Percentiles rank a stretch among this genome's conserved stretches.
These are phyloP conservation scores for Phenganax subtilis DNA, from an alignment of 92 coral and sea anemone species.

Conservation along the genomic window DNA sequence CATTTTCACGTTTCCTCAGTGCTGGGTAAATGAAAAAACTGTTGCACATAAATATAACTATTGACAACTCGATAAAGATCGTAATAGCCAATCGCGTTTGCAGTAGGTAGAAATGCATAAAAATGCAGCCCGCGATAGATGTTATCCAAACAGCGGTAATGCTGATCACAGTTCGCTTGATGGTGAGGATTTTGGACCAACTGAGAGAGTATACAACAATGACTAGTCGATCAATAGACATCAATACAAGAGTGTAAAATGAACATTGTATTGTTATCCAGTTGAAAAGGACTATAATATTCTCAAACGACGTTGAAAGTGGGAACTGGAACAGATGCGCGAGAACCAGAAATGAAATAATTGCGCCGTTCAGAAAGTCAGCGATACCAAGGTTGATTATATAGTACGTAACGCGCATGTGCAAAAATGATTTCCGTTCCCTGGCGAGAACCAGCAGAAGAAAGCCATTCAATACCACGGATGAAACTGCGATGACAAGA, in stretches of 20 bases:
- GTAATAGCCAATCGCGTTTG: constrained; percentile 16
- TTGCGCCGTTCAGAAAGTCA: constrained; percentile 25
- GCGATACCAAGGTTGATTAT: constrained; percentile 27
- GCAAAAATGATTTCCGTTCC: constrained; percentile 28
- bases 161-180: constrained; percentile 22
- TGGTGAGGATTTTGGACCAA: constrained; percentile 25
- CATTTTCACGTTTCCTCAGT: constrained; percentile 24
- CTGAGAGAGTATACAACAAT: constrained; percentile 15
- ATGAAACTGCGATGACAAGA: background rate
- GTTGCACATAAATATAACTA: constrained; percentile 17
- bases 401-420: constrained; percentile 31
- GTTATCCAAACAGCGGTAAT: constrained; percentile 6
- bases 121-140: constrained; percentile 10
- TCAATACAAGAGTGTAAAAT: constrained; percentile 22
- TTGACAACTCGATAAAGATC: constrained; percentile 17
- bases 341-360: background rate
- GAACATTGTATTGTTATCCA: constrained; percentile 38
- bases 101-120: constrained; percentile 21
- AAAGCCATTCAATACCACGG: constrained; percentile 28
- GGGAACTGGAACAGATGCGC: background rate
- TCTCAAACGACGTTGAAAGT: background rate
- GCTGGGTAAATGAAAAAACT: constrained; percentile 33
- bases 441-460: constrained; percentile 27
- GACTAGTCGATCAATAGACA: constrained; percentile 33
- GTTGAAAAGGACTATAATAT: background rate